phyloP scores from a whole-genome alignment of 1,140 invertebrate genomes.

The Drosophila dunni region DNA sequence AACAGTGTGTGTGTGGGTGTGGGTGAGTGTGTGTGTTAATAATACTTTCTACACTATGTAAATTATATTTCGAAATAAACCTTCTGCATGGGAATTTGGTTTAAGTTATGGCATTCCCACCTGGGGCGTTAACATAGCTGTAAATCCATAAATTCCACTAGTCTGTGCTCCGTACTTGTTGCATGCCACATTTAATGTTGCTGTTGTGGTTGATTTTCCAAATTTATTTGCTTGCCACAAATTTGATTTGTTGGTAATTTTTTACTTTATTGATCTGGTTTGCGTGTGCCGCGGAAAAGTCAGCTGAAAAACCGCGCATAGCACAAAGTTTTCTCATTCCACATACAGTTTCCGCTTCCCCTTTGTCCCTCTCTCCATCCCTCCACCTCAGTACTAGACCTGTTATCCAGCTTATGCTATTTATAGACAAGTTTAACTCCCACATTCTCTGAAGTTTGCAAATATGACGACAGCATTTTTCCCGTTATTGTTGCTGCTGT shows the following conservation, averaged over 20 bases:
- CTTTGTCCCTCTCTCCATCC: neutral
- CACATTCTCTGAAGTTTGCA: conserved; percentile 28
- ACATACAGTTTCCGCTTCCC: conserved; percentile 8
- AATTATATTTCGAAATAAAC: neutral
- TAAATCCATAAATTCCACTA: neutral
- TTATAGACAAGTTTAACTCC: conserved; percentile 50
- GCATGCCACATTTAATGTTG: conserved; percentile 16
- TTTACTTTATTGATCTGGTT: conserved; percentile 58
- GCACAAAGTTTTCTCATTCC: conserved; percentile 19
- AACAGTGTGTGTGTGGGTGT: neutral
- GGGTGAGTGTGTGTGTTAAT: neutral
- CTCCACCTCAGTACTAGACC: neutral
- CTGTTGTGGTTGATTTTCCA: conserved; percentile 13
- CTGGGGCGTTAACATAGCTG: neutral
- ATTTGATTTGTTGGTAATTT: conserved; percentile 48
- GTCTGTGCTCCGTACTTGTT: conserved; percentile 12
- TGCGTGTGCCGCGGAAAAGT: conserved; percentile 27
- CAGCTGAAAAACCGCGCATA: conserved; percentile 1
- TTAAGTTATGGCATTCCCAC: neutral
- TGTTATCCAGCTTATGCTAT: conserved; percentile 39
- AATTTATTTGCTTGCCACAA: conserved; percentile 47
- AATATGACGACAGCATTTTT: conserved; percentile 64
- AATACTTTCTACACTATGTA: neutral
- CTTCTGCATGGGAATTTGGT: neutral
- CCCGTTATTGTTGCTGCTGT: conserved; percentile 2